A percentile compares a stretch with the other conserved stretches of the same genome.
These are phyloP conservation scores for Eunapius fragilis DNA, from an alignment of 37 sponge, comb jelly and placozoan genomes.

Conservation along the genomic window DNA sequence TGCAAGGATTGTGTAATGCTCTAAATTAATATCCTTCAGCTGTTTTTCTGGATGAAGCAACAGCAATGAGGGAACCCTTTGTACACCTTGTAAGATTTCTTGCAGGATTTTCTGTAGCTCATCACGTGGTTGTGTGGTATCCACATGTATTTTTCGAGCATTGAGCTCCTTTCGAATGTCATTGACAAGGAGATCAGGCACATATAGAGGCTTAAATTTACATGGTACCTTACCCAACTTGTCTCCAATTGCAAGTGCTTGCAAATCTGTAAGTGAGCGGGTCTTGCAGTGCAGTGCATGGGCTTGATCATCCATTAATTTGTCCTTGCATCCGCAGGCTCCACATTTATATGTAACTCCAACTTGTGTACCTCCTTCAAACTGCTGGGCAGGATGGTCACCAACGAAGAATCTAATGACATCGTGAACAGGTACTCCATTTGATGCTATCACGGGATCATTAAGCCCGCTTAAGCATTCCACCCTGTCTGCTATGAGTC, in stretches of 20 bases:
- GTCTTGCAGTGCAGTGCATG: not conserved
- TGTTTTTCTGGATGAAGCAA: not conserved
- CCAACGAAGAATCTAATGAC: no score
- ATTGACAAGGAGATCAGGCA: not conserved
- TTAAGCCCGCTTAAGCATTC: not conserved
- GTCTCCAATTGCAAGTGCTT: not conserved
- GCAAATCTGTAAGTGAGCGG: slow-evolving; percentile 14
- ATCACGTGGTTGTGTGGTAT: no score
- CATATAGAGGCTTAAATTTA: not conserved
- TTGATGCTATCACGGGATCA: not conserved
- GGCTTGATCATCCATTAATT: not conserved
- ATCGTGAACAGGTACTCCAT: not conserved
- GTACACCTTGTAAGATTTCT: not conserved
- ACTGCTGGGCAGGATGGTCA: no score
- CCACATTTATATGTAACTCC: no score
- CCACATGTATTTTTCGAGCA: not conserved
- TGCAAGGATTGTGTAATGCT: not conserved
- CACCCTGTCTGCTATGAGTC: not conserved
- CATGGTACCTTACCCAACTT: not conserved
- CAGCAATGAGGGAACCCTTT: slow-evolving; percentile 9
- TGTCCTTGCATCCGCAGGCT: no score
- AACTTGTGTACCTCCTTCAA: no score
- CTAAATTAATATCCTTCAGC: not conserved
- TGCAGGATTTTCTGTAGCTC: slow-evolving; percentile 4
- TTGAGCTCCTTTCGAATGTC: not conserved